phyloP scores from a whole-genome alignment of 2,888 invertebrate genomes.

The Crepidodera aurea region DNA sequence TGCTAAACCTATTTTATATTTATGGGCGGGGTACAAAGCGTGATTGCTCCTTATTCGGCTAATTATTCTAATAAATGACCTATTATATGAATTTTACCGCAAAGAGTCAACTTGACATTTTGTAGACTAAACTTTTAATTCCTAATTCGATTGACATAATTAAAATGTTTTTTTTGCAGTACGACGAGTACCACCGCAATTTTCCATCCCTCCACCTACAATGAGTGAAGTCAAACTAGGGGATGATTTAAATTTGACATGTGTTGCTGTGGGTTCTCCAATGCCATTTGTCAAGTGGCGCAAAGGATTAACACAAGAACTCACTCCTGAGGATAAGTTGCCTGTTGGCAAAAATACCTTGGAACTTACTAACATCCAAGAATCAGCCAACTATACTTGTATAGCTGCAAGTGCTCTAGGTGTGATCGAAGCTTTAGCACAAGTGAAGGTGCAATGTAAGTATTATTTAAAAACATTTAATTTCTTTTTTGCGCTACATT shows the following conservation, averaged over 20 bases:
- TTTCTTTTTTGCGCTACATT: too few species aligned
- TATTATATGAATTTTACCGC: too few species aligned
- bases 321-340: constrained; percentile 88
- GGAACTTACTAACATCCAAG: constrained; percentile 83
- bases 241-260: constrained; percentile 89
- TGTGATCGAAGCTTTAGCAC: constrained; percentile 85
- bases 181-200: constrained; percentile 93
- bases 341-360: constrained; percentile 88
- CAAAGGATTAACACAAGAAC: constrained; percentile 83
- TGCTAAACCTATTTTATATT: too few species aligned
- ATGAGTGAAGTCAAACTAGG: constrained; percentile 91
- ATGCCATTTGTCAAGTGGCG: constrained; percentile 98
- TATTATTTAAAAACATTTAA: constrained; percentile 46
- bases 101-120: too few species aligned
- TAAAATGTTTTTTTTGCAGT: constrained; percentile 73
- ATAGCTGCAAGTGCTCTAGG: constrained; percentile 94
- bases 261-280: constrained; percentile 97
- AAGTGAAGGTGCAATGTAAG: constrained; percentile 96
- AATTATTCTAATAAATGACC: too few species aligned
- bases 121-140: too few species aligned
- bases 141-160: too few species aligned
- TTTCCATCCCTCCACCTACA: constrained; percentile 89
- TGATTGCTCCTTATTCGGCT: too few species aligned
- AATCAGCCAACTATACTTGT: constrained; percentile 97
- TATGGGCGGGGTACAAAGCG: too few species aligned